These are phyloP conservation scores for Sisyra terminalis DNA, from an alignment of 2,888 invertebrate genomes.

Conservation along the genomic window DNA sequence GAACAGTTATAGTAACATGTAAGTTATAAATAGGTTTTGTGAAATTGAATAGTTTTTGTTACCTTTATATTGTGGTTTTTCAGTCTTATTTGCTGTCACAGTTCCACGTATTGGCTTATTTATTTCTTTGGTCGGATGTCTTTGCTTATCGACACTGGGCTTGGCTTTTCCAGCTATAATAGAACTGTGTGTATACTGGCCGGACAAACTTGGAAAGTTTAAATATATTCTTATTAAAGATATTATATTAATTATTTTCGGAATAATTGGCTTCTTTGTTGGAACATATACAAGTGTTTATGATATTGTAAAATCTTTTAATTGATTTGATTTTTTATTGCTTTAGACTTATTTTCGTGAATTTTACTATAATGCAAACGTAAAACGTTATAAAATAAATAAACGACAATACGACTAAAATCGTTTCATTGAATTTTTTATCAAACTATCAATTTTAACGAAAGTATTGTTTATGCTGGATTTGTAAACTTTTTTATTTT, in stretches of 20 bases:
- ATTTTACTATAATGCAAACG: too few relatives aligned
- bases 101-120: slow-evolving; percentile 56
- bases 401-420: too few relatives aligned
- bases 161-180: slow-evolving; percentile 60
- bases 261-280: slow-evolving; percentile 33
- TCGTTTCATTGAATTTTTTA: too few relatives aligned
- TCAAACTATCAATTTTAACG: too few relatives aligned
- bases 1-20: slow-evolving; percentile 26
- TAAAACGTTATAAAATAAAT: too few relatives aligned
- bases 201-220: slow-evolving; percentile 33
- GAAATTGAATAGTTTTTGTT: not conserved
- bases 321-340: too few relatives aligned
- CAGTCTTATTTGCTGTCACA: slow-evolving; percentile 56
- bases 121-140: slow-evolving; percentile 59
- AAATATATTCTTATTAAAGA: slow-evolving; percentile 30
- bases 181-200: slow-evolving; percentile 55
- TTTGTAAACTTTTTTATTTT: too few relatives aligned
- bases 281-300: slow-evolving; percentile 37
- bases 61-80: slow-evolving; percentile 16
- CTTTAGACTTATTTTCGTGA: too few relatives aligned
- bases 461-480: too few relatives aligned
- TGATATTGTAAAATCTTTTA: slow-evolving; percentile 29
- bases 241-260: slow-evolving; percentile 31
- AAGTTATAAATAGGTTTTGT: slow-evolving; percentile 16
- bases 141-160: slow-evolving; percentile 54